Base-by-base conservation (phyloP, 1,140 invertebrate species). In the Lepidostoma basale region DNA sequence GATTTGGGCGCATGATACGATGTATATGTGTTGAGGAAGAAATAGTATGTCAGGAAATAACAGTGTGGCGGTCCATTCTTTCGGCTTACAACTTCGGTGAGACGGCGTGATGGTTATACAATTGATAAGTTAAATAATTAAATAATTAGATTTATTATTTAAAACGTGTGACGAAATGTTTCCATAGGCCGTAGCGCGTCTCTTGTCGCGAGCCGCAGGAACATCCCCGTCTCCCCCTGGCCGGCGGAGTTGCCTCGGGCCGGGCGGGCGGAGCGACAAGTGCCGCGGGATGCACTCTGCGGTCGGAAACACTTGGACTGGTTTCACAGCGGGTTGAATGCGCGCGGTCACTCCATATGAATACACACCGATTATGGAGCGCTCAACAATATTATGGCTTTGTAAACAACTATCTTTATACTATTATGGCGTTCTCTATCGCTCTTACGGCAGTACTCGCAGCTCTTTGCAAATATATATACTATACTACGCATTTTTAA, bases 161-260 rank as follows among this genome's bases (percentile, higher is more conserved):
- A n/a, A n/a, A n/a, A n/a, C n/a, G n/a, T n/a, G n/a, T n/a, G n/a
- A n/a, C n/a, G n/a, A n/a, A n/a, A n/a, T n/a, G n/a, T n/a, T n/a
- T n/a, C n/a, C n/a, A n/a, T n/a, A n/a, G n/a, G n/a, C n/a, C n/a
- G n/a, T n/a, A n/a, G n/a, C n/a, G n/a, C n/a, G n/a, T n/a, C n/a
- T n/a, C n/a, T n/a, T n/a, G n/a, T n/a, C n/a, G n/a, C n/a, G n/a
- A n/a, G n/a, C n/a, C n/a, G n/a, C n/a, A n/a, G n/a, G n/a, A n/a
- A n/a, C n/a, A n/a, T n/a, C n/a, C n/a, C n/a, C n/a, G n/a, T n/a
- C n/a, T n/a, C n/a, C n/a, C n/a, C n/a, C n/a, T n/a, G n/a, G n/a
- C n/a, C n/a, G n/a, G n/a, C n/a, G 16, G 33, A 26, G 25, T 56
- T 42, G 49, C 70, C 71, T 70, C 69, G 58, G 59, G 28, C 70